Evolutionary conservation across 2,888 invertebrate species (phyloP).

Genomic region (Fragum sueziense): DNA sequence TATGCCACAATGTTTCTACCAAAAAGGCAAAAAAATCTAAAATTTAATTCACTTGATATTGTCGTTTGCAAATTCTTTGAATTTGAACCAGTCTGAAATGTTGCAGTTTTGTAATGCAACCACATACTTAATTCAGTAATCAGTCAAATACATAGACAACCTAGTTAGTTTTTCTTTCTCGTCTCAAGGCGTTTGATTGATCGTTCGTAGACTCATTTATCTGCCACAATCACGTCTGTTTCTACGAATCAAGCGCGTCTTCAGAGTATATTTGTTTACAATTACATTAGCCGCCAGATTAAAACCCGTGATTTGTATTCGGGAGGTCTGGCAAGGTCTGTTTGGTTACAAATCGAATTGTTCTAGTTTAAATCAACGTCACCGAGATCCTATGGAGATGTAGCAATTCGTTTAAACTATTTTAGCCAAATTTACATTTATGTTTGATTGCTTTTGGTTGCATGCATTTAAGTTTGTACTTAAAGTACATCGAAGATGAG

Average conservation of each 20-base stretch:
- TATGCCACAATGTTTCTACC: too few species aligned
- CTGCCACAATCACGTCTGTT: constrained; percentile 3
- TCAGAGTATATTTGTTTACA: constrained; percentile 12
- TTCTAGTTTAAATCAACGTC: too few species aligned
- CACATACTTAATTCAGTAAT: background rate
- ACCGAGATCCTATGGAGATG: too few species aligned
- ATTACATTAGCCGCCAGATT: constrained; percentile 20
- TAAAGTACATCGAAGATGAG: too few species aligned
- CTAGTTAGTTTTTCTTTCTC: background rate
- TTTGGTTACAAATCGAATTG: constrained; percentile 10
- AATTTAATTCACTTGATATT: too few species aligned
- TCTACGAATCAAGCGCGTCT: constrained; percentile 9
- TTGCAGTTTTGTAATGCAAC: background rate
- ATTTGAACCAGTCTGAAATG: too few species aligned
- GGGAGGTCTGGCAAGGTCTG: background rate
- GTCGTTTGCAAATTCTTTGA: too few species aligned
- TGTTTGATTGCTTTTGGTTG: too few species aligned
- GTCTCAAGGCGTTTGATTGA: constrained; percentile 3
- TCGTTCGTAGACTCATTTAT: constrained; percentile 1
- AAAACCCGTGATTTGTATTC: constrained; percentile 15
- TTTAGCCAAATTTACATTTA: too few species aligned
- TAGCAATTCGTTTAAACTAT: too few species aligned
- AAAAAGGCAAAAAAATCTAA: too few species aligned
- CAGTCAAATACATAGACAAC: background rate
- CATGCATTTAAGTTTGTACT: too few species aligned